Evolutionary conservation across 1,140 invertebrate species (phyloP).

Genomic region (Acromyrmex charruanus): DNA sequence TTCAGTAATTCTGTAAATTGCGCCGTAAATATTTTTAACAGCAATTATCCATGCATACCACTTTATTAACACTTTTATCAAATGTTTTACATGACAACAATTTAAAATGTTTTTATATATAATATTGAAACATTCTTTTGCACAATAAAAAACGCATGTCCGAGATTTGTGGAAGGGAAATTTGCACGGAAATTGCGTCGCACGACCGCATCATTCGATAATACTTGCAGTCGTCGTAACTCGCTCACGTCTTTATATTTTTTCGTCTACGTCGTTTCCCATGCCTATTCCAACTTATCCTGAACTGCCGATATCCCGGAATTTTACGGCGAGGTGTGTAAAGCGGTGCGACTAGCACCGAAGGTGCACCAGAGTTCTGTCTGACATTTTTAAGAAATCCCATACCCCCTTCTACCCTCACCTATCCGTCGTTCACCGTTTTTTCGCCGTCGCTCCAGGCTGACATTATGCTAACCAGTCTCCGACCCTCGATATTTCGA

Average conservation of each 20-base stretch:
- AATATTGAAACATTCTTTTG: conserved; percentile 8
- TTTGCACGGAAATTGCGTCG: conserved; percentile 52
- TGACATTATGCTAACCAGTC: conserved; percentile 84
- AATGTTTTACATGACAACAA: neutral
- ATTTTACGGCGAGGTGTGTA: conserved; percentile 69
- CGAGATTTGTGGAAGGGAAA: neutral
- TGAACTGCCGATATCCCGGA: conserved; percentile 70
- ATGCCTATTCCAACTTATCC: neutral
- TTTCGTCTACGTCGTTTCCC: conserved; percentile 41
- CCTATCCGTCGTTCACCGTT: conserved; percentile 38
- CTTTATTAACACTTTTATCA: neutral
- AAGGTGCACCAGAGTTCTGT: conserved; percentile 60
- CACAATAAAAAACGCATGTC: conserved; percentile 20
- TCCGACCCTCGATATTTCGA: conserved; percentile 80
- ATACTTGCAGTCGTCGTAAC: conserved; percentile 43
- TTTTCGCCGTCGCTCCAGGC: conserved; percentile 72
- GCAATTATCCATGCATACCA: too few relatives aligned
- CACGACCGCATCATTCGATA: conserved; percentile 30
- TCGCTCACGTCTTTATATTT: conserved; percentile 61
- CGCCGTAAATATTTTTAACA: too few relatives aligned
- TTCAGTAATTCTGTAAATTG: too few relatives aligned
- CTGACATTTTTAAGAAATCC: conserved; percentile 85
- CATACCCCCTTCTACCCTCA: conserved; percentile 61
- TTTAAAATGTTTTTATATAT: neutral
- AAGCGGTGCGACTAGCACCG: conserved; percentile 62